Percentiles rank a stretch among this genome's conserved stretches.
Evolutionary conservation across 2,113 vertebrate species (phyloP).

Genomic region (Leptosomus discolor): DNA sequence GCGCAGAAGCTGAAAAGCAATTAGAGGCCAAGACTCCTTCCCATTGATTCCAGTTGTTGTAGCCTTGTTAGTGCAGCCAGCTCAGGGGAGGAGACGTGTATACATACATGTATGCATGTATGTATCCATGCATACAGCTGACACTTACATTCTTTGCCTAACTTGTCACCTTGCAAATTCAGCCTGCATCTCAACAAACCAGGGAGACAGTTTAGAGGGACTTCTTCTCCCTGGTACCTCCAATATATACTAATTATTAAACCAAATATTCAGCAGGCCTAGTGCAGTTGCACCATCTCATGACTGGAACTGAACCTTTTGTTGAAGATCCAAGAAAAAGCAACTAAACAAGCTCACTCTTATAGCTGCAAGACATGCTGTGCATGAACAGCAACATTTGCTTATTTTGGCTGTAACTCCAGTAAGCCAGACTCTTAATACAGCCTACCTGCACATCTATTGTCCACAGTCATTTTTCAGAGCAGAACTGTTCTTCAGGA

Average conservation of each 20-base stretch:
- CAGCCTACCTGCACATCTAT: not conserved
- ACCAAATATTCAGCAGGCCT: not conserved
- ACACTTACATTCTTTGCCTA: fast-evolving
- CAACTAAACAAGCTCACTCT: not conserved
- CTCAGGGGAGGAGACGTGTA: not conserved
- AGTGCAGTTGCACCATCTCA: not conserved
- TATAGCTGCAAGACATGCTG: not conserved
- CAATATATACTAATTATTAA: not conserved
- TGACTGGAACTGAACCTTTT: not conserved
- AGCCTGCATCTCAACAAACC: not conserved
- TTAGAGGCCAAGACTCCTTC: not conserved
- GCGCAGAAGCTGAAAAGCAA: not conserved
- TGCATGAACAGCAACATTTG: not conserved
- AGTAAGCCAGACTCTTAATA: not conserved
- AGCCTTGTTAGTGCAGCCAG: not conserved
- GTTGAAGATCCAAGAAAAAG: not conserved
- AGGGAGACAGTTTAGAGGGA: not conserved
- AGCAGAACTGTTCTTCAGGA: not conserved
- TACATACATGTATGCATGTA: fast-evolving
- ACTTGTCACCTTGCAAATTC: not conserved
- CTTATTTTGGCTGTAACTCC: too few relatives aligned
- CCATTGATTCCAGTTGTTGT: not conserved
- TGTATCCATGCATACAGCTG: not conserved
- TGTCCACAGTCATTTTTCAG: not conserved
- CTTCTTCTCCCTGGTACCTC: not conserved